Base-by-base conservation (phyloP, 2,888 invertebrate species). In the Cephus runcator region DNA sequence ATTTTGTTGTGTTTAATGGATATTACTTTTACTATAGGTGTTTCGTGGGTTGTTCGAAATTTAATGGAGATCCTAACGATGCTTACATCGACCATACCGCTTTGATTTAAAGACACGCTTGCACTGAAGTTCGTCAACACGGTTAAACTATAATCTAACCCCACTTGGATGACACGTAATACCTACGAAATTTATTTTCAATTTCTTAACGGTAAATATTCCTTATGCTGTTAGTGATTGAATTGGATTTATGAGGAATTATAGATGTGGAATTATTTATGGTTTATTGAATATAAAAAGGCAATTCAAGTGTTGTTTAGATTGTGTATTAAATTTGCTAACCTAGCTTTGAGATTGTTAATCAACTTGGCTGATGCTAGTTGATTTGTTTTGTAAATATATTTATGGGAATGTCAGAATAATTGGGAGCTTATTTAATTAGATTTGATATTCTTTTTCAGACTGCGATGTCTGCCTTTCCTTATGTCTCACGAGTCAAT, bases 401-500 rank as follows among this genome's bases (percentile, higher is more conserved):
- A 9, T 56, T 23, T 9, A 23, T 56, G 23, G 1, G 0, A 23
- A 56, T 56, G 23, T 9, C 2, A 56, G 56, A 56, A 56, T 56
- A 56, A 56, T 56, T 56, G 6, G 9, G 23, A 56, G 9, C 9
- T 9, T 23, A 23, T 56, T 56, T 56, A 56, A 56, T 23, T 23
- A 56, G 23, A 23, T 9, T 56, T 56, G 23, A 23, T 56, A 23
- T 56, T 56, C 56, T 9, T 23, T 56, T 56, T 56, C 56, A 56
- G 56, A 9, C 23, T 56, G 56, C 9, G 34, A 90, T 90, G 90
- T 78, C 87, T 9, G 36, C 85, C 31, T 78, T 82, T 0, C 73
- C 84, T 0, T 90, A 90, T 79, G 90, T 91, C 30, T 90, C 91
- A 0, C 87, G 91, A 30, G 85, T 91, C 40, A 91, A 91, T 78